Evolutionary conservation across 1,140 invertebrate species (phyloP).

Genomic region (Ridgeia piscesae): DNA sequence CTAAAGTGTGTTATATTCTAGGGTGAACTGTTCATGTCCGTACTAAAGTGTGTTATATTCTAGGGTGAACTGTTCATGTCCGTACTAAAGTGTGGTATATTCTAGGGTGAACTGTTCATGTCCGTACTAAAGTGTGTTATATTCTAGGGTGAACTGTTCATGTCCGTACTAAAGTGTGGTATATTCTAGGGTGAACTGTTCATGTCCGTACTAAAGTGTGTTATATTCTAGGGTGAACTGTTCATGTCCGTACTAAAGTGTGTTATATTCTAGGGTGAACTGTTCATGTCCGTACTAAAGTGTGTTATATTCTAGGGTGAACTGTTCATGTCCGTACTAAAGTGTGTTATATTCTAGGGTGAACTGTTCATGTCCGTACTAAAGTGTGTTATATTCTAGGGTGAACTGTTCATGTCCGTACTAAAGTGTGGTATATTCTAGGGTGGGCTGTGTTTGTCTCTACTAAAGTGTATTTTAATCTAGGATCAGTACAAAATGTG

Average conservation of each 20-base stretch:
- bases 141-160: neutral
- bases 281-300: neutral
- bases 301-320: neutral
- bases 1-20: neutral
- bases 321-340: neutral
- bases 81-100: neutral
- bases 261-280: neutral
- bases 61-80: neutral
- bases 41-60: neutral
- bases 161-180: neutral
- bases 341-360: neutral
- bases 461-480: neutral
- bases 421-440: neutral
- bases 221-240: neutral
- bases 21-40: neutral
- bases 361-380: neutral
- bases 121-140: neutral
- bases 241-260: neutral
- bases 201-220: neutral
- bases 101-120: neutral
- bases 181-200: neutral
- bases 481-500: neutral
- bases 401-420: neutral
- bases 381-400: neutral
- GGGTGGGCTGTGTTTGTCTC: neutral